These are phyloP conservation scores for Hemaris fuciformis DNA, from an alignment of 2,888 invertebrate species.

Conservation along the genomic window DNA sequence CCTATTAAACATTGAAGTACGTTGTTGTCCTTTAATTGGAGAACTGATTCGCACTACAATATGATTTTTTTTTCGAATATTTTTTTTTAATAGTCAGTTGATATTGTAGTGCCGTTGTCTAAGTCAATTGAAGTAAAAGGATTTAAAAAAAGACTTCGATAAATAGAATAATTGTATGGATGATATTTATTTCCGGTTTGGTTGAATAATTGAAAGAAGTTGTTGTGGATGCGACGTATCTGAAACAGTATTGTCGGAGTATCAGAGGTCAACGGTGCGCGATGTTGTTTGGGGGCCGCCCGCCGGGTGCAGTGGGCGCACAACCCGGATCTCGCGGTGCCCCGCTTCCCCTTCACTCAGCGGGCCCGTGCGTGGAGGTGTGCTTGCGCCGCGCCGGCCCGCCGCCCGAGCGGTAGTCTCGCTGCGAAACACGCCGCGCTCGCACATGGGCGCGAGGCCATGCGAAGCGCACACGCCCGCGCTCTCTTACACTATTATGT, in stretches of 20 bases:
- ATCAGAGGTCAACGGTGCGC: conserved; percentile 62
- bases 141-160: neutral
- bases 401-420: conserved; percentile 53
- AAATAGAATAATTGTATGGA: neutral
- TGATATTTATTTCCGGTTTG: conserved; percentile 13
- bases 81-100: neutral
- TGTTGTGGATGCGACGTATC: conserved; percentile 30
- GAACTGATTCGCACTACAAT: neutral
- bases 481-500: conserved; percentile 71
- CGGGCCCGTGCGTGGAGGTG: conserved; percentile 67
- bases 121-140: neutral
- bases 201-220: neutral
- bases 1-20: neutral
- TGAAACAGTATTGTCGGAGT: conserved; percentile 45
- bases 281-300: conserved; percentile 66
- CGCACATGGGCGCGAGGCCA: conserved; percentile 59
- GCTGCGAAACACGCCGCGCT: conserved; percentile 68
- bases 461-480: conserved; percentile 56
- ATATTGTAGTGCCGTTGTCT: neutral
- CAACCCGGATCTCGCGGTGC: conserved; percentile 77
- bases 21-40: neutral
- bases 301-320: conserved; percentile 72
- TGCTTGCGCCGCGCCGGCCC: conserved; percentile 48
- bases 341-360: conserved; percentile 79
- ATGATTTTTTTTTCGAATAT: neutral